phyloP scores from a whole-genome alignment of 2,888 invertebrate genomes.

The Thecophora atra region DNA sequence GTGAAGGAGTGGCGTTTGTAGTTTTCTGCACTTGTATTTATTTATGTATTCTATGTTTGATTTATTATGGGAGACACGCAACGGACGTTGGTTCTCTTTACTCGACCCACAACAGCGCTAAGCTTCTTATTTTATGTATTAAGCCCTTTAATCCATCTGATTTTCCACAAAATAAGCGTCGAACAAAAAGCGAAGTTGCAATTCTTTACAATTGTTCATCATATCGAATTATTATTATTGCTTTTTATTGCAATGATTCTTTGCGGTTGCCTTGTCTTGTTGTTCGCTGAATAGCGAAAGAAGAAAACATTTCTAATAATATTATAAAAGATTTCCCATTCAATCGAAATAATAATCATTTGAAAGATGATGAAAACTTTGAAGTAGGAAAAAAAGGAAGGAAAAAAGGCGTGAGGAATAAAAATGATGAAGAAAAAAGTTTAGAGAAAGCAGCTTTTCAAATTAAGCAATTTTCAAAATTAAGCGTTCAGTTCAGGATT shows the following conservation, averaged over 20 bases:
- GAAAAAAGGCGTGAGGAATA: too few species aligned
- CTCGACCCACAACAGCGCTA: neutral
- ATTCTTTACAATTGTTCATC: constrained; percentile 30
- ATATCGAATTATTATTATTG: constrained; percentile 35
- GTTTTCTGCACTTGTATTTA: neutral
- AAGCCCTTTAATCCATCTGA: constrained; percentile 10
- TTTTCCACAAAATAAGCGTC: too few species aligned
- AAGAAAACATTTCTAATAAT: neutral
- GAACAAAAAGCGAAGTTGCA: neutral
- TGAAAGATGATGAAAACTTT: too few species aligned
- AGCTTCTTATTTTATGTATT: neutral
- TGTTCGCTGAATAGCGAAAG: neutral
- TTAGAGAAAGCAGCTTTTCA: too few species aligned
- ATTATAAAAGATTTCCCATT: neutral
- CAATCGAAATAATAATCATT: too few species aligned
- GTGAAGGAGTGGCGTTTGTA: neutral
- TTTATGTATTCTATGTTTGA: neutral
- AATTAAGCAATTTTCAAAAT: too few species aligned
- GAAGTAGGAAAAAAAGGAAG: too few species aligned
- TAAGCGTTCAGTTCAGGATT: too few species aligned
- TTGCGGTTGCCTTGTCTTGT: neutral
- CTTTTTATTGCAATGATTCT: constrained; percentile 17
- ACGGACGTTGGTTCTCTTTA: neutral
- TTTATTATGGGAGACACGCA: neutral
- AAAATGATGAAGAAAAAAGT: too few species aligned